Conservation (phyloP, 2,888 invertebrate genomes). For the Andrena bucephala region DNA sequence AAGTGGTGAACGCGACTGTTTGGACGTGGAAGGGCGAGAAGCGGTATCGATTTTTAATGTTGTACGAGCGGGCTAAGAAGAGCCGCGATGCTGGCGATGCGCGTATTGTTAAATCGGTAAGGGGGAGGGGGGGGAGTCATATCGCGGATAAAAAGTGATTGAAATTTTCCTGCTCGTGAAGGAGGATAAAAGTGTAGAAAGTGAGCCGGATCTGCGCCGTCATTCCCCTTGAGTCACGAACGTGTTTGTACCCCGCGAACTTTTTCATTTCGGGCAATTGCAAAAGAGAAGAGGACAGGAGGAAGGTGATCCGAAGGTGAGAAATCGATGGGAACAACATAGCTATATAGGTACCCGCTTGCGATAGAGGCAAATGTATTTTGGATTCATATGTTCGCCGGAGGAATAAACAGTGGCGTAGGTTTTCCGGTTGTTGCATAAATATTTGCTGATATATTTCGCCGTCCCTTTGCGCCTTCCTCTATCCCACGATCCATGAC, state of each 20-base stretch:
- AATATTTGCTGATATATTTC: neutral
- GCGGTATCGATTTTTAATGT: no score
- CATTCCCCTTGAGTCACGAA: conserved; percentile 1
- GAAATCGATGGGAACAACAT: neutral
- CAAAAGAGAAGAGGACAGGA: neutral
- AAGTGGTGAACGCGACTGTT: no score
- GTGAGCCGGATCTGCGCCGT: neutral
- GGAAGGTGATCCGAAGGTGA: conserved; percentile 2
- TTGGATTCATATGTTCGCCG: no score
- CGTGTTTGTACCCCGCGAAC: neutral
- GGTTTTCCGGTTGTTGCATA: no score
- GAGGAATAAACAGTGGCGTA: no score
- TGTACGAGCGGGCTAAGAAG: no score
- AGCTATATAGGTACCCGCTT: no score
- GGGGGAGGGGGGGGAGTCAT: neutral
- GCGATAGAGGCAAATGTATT: no score
- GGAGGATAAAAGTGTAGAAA: neutral
- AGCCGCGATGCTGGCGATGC: no score
- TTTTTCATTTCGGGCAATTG: neutral
- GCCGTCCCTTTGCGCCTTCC: neutral
- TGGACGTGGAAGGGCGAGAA: no score
- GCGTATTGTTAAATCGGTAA: neutral
- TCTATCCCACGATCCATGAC: neutral
- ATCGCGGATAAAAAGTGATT: neutral
- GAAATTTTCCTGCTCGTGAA: neutral